These are phyloP conservation scores for Cecidostiba fungosa DNA, from an alignment of 2,888 invertebrate species.

Conservation along the genomic window DNA sequence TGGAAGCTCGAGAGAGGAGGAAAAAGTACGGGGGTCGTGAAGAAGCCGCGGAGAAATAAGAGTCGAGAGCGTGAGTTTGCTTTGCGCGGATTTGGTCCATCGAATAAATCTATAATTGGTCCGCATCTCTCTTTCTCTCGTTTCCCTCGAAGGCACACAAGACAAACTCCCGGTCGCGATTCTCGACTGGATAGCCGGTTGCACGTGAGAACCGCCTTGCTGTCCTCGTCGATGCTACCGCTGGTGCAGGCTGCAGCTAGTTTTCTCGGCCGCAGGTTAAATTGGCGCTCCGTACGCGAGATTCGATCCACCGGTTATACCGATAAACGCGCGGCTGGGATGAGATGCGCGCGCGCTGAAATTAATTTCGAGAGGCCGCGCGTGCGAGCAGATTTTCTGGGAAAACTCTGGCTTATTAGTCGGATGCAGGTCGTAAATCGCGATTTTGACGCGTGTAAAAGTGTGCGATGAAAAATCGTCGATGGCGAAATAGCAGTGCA, in stretches of 20 bases:
- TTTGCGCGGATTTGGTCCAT: slow-evolving; percentile 42
- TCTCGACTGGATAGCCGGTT: slow-evolving; percentile 63
- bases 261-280: slow-evolving; percentile 64
- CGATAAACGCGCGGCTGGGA: slow-evolving; percentile 19
- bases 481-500: background rate
- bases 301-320: slow-evolving; percentile 66
- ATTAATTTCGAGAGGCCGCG: background rate
- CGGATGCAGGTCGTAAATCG: background rate
- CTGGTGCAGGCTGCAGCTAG: slow-evolving; percentile 51
- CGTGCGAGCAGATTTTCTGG: background rate
- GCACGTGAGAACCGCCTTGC: slow-evolving; percentile 65
- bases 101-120: slow-evolving; percentile 66
- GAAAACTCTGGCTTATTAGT: background rate
- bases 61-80: background rate
- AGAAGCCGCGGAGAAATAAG: background rate
- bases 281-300: slow-evolving; percentile 66
- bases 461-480: background rate
- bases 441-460: background rate
- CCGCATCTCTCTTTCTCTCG: slow-evolving; percentile 54
- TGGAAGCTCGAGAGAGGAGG: background rate
- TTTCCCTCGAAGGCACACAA: slow-evolving; percentile 57
- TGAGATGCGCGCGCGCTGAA: slow-evolving; percentile 10
- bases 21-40: background rate
- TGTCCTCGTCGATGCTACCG: background rate
- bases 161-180: slow-evolving; percentile 61